phyloP scores from a whole-genome alignment of 2,113 vertebrate genomes.

The Aspiorhynchus laticeps region DNA sequence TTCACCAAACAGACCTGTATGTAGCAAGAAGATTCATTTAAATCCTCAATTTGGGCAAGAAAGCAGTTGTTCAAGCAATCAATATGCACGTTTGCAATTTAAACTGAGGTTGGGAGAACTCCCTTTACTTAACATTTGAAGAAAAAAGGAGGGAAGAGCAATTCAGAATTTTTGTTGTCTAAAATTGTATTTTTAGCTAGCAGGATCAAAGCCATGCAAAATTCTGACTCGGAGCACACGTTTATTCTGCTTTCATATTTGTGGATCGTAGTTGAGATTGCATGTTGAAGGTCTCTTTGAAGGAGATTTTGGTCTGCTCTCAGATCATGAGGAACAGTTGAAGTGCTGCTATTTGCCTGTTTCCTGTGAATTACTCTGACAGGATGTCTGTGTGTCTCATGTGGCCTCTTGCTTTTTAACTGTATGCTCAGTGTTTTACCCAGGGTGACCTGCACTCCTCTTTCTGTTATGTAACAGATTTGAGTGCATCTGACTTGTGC shows the following conservation, averaged over 20 bases:
- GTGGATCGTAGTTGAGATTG: neutral
- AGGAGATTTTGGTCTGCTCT: constrained; percentile 51
- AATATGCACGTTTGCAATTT: constrained; percentile 22
- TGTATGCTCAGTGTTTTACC: constrained; percentile 46
- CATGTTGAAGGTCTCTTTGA: constrained; percentile 11
- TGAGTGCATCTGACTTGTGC: constrained; percentile 32
- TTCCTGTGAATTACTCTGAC: constrained; percentile 62
- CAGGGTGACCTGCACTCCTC: constrained; percentile 53
- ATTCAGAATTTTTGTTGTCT: neutral
- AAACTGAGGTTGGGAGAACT: neutral
- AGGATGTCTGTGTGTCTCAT: constrained; percentile 52
- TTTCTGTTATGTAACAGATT: constrained; percentile 57
- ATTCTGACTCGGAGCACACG: neutral
- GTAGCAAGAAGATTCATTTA: neutral
- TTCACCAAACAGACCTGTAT: neutral
- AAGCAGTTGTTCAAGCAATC: constrained; percentile 22
- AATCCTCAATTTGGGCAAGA: neutral
- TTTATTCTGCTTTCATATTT: neutral
- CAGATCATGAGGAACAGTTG: constrained; percentile 46
- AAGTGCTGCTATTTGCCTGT: constrained; percentile 49
- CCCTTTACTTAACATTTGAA: neutral
- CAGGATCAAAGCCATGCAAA: neutral
- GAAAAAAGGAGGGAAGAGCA: neutral
- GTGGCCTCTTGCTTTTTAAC: constrained; percentile 60
- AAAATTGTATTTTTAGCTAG: neutral